These are phyloP conservation scores for Rhadina sibilatrix DNA, from an alignment of 2,113 vertebrate genomes.

Conservation along the genomic window DNA sequence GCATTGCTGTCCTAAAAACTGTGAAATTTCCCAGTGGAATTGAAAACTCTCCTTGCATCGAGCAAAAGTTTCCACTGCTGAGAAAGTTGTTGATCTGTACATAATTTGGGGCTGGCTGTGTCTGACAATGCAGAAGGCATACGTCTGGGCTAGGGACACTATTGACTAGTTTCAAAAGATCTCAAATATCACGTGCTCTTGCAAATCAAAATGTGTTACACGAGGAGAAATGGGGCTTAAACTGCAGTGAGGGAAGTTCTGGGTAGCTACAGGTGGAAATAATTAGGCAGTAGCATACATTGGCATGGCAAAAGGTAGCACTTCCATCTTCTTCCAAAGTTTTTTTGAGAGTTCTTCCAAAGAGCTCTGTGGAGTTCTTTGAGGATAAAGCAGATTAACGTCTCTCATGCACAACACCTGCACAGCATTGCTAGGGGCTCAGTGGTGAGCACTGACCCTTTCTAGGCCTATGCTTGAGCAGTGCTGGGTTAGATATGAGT, in stretches of 20 bases:
- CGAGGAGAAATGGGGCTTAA: background rate
- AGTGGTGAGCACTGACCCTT: background rate
- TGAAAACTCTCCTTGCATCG: background rate
- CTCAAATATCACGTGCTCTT: background rate
- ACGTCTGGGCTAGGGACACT: background rate
- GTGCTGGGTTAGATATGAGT: background rate
- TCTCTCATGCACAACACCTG: background rate
- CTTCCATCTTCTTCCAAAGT: background rate
- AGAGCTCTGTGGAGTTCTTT: background rate
- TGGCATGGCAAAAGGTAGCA: accelerated
- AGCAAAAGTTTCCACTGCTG: background rate
- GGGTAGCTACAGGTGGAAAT: background rate
- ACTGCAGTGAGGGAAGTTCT: background rate
- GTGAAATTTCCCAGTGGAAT: background rate
- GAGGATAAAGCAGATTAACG: background rate
- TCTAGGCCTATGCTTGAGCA: background rate
- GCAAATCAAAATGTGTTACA: background rate
- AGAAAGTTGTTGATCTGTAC: background rate
- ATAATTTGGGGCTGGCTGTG: background rate
- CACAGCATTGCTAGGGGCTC: background rate
- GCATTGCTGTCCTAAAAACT: background rate
- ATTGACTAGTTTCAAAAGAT: background rate
- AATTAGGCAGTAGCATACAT: background rate
- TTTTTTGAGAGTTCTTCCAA: background rate
- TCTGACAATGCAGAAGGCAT: too few species aligned